Conservation (phyloP, 1,140 invertebrate genomes). For the Drosophila tani region DNA sequence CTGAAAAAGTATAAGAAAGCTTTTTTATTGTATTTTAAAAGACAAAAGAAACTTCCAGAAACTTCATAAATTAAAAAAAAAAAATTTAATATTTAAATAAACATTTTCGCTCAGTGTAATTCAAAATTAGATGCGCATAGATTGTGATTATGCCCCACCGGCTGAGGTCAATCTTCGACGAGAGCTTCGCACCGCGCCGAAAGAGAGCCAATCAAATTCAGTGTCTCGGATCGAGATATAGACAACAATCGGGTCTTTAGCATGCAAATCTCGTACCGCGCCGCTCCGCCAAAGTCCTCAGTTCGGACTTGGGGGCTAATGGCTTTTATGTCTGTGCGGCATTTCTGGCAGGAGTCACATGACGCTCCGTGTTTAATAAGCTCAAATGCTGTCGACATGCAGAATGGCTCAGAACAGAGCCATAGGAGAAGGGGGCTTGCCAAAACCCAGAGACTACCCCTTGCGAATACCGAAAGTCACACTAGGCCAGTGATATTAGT, state of each 20-base stretch:
- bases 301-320: conserved; percentile 39
- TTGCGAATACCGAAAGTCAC: background rate
- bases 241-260: conserved; percentile 48
- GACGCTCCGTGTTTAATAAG: conserved; percentile 74
- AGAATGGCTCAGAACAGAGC: conserved; percentile 28
- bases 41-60: no score
- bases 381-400: conserved; percentile 60
- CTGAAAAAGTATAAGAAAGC: no score
- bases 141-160: conserved; percentile 23
- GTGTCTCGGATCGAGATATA: conserved; percentile 5
- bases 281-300: conserved; percentile 30
- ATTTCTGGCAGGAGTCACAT: conserved; percentile 62
- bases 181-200: background rate
- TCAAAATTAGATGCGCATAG: conserved; percentile 53
- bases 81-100: background rate
- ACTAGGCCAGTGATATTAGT: conserved; percentile 30
- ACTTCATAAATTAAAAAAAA: no score
- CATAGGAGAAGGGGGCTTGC: background rate
- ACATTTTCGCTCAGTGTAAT: background rate
- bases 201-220: conserved; percentile 21
- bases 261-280: conserved; percentile 47
- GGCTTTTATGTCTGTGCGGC: conserved; percentile 58
- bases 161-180: conserved; percentile 40
- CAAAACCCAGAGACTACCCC: background rate
- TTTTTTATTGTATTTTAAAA: no score